Evolutionary conservation across 2,113 vertebrate species (phyloP).

Genomic region (Microcebus griseorufus): DNA sequence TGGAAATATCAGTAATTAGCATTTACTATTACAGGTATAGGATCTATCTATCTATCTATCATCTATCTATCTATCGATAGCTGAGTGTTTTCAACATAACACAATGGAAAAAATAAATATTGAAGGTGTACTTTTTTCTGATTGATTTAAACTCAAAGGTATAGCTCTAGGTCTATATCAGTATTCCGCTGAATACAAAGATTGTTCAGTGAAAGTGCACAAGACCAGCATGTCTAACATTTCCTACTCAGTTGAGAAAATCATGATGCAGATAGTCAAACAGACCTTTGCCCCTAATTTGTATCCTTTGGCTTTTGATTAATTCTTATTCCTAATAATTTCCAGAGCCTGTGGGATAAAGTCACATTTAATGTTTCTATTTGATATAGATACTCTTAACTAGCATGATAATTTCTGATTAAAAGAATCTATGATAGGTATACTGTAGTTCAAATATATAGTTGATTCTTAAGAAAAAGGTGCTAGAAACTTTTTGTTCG

Average conservation of each 20-base stretch:
- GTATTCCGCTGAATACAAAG: not conserved
- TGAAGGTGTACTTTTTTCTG: not conserved
- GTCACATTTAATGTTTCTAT: slow-evolving; percentile 40
- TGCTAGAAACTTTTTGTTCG: slow-evolving; percentile 1
- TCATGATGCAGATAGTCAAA: not conserved
- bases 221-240: slow-evolving; percentile 1
- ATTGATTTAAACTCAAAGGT: slow-evolving; percentile 54
- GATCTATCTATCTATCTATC: not conserved
- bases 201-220: not conserved
- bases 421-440: not conserved
- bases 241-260: slow-evolving; percentile 4
- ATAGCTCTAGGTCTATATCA: not conserved
- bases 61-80: not conserved
- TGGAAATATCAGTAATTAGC: not conserved
- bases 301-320: slow-evolving; percentile 15
- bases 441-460: not conserved
- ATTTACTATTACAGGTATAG: not conserved
- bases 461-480: not conserved
- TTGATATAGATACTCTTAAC: slow-evolving; percentile 21
- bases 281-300: slow-evolving; percentile 26
- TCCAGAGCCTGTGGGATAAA: not conserved
- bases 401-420: slow-evolving; percentile 1
- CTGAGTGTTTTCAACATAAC: not conserved
- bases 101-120: slow-evolving; percentile 21
- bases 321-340: slow-evolving; percentile 39